Percentiles rank a stretch among this genome's conserved stretches.
Evolutionary conservation across 64 coral and sea anemone genomes (phyloP).

Genomic region (Pachyseris speciosa): DNA sequence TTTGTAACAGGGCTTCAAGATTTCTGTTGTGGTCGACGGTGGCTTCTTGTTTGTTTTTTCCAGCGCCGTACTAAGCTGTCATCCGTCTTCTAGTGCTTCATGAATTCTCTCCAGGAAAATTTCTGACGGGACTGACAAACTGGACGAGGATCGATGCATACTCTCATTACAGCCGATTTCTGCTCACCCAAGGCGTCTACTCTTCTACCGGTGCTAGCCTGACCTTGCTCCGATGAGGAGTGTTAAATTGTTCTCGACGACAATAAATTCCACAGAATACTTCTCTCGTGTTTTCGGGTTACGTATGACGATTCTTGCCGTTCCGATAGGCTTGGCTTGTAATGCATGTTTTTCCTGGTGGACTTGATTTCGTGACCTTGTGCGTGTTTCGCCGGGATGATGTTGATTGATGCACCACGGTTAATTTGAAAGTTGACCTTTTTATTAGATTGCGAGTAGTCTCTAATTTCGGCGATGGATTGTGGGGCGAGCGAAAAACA

Average conservation of each 20-base stretch:
- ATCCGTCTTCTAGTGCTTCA: neutral
- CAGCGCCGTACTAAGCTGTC: neutral
- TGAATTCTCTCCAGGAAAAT: neutral
- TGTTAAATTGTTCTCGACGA: neutral
- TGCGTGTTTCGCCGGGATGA: neutral
- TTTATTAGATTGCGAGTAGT: too few species aligned
- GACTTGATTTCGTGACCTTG: neutral
- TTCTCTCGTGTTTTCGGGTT: neutral
- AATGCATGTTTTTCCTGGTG: neutral
- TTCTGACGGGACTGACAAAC: neutral
- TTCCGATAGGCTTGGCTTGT: neutral
- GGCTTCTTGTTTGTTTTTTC: neutral
- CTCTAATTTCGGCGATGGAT: too few species aligned
- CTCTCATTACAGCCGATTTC: conserved; percentile 57
- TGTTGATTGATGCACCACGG: conserved; percentile 33
- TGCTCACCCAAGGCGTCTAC: conserved; percentile 57
- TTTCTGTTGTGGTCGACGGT: neutral
- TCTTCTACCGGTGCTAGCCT: conserved; percentile 24
- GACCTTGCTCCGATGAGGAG: conserved; percentile 39
- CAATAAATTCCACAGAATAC: neutral
- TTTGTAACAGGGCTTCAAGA: neutral
- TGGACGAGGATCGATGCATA: neutral
- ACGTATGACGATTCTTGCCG: neutral
- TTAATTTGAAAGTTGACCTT: conserved; percentile 17
- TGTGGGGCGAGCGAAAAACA: too few species aligned